Conservation (phyloP, 1,140 invertebrate species). For the Temnothorax curvispinosus region DNA sequence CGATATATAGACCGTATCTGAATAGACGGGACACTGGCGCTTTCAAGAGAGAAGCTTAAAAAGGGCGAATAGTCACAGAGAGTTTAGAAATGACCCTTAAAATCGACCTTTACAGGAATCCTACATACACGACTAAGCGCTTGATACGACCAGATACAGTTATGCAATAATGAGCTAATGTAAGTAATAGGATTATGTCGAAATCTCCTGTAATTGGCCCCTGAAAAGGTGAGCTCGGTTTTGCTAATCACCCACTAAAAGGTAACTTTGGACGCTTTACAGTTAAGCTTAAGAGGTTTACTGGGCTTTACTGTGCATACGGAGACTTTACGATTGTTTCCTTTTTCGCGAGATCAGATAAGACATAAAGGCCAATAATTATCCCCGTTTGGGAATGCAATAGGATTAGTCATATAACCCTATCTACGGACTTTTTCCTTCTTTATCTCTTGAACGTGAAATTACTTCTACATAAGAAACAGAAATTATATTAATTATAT, state of each 20-base stretch:
- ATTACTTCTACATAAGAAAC: neutral
- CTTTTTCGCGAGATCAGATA: constrained; percentile 59
- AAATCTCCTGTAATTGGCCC: constrained; percentile 84
- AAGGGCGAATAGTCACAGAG: constrained; percentile 1
- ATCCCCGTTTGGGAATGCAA: constrained; percentile 63
- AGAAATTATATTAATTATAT: neutral
- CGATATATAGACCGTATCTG: neutral
- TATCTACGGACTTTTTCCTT: neutral
- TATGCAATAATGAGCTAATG: constrained; percentile 85
- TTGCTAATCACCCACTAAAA: constrained; percentile 80
- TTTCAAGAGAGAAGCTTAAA: neutral
- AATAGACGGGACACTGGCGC: neutral
- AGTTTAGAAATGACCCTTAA: constrained; percentile 44
- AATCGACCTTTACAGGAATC: constrained; percentile 64
- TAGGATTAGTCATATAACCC: constrained; percentile 64
- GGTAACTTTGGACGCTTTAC: constrained; percentile 79
- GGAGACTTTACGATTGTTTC: constrained; percentile 72
- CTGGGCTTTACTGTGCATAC: constrained; percentile 59
- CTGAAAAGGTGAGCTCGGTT: constrained; percentile 83
- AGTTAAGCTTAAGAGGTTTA: constrained; percentile 79
- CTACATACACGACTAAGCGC: constrained; percentile 57
- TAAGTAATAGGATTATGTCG: constrained; percentile 83
- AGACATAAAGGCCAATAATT: constrained; percentile 43
- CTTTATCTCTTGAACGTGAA: neutral
- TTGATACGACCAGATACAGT: constrained; percentile 65